Percentiles rank a stretch among this genome's conserved stretches.
These are phyloP conservation scores for Axea sp. DNA, from an alignment of 2,888 invertebrate species.

Conservation along the genomic window DNA sequence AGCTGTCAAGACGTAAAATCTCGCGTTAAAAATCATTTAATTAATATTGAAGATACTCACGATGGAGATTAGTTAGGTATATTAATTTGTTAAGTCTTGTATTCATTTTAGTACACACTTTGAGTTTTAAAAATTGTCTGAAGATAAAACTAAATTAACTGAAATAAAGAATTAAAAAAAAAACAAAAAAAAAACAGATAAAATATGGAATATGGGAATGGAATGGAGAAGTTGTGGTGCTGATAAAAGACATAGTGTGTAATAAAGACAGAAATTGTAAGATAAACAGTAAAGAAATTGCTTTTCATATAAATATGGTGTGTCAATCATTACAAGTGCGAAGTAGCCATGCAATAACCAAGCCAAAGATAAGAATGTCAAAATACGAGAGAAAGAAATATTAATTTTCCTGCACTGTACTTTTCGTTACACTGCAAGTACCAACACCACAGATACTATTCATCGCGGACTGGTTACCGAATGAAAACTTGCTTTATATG, in stretches of 20 bases:
- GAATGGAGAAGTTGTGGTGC: not conserved
- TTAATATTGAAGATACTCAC: conserved; percentile 48
- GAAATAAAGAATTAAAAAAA: conserved; percentile 21
- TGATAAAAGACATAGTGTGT: not conserved
- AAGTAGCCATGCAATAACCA: conserved; percentile 48
- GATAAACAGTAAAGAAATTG: conserved; percentile 19
- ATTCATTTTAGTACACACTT: conserved; percentile 48
- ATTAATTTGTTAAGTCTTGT: conserved; percentile 33
- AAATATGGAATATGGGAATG: not conserved
- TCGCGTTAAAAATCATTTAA: conserved; percentile 35
- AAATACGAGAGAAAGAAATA: conserved; percentile 21
- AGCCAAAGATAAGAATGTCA: conserved; percentile 44
- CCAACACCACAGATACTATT: conserved; percentile 55
- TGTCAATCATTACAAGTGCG: conserved; percentile 54
- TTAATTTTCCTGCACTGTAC: conserved; percentile 40
- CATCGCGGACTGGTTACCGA: conserved; percentile 18
- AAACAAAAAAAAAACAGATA: too few species aligned
- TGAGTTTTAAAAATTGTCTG: conserved; percentile 39
- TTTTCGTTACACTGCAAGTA: conserved; percentile 52
- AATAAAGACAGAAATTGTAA: conserved; percentile 3
- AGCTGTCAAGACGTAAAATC: conserved; percentile 47
- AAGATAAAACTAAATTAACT: conserved; percentile 42
- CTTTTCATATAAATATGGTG: conserved; percentile 48
- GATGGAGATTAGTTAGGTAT: conserved; percentile 43
- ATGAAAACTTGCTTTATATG: not conserved